phyloP scores from a whole-genome alignment of 1,140 invertebrate genomes.

The Leptinotarsa texana region DNA sequence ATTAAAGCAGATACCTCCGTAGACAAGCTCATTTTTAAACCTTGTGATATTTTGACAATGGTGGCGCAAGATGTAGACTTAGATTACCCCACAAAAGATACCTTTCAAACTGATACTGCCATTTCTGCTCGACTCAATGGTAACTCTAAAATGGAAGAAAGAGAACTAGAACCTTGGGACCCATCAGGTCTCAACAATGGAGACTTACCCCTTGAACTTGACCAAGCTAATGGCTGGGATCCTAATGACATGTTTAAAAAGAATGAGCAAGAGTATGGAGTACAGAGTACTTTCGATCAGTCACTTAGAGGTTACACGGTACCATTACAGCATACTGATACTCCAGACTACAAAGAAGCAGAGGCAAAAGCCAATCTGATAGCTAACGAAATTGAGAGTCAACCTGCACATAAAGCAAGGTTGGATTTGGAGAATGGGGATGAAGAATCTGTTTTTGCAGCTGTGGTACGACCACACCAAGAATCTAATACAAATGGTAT shows the following conservation, averaged over 20 bases:
- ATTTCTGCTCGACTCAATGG: slow-evolving; percentile 68
- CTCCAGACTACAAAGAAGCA: slow-evolving; percentile 79
- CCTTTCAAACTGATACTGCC: slow-evolving; percentile 80
- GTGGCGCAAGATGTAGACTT: slow-evolving; percentile 81
- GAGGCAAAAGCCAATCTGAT: slow-evolving; percentile 85
- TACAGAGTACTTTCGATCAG: slow-evolving; percentile 73
- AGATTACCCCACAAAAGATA: slow-evolving; percentile 83
- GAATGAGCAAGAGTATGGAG: slow-evolving; percentile 88
- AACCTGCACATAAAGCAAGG: slow-evolving; percentile 77
- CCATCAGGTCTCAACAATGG: slow-evolving; percentile 62
- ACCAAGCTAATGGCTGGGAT: slow-evolving; percentile 90
- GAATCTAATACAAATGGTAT: slow-evolving; percentile 35
- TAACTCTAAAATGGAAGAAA: slow-evolving; percentile 63
- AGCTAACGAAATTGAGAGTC: slow-evolving; percentile 87
- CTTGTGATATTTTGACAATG: slow-evolving; percentile 79
- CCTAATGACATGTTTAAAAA: slow-evolving; percentile 92
- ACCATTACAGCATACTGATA: slow-evolving; percentile 79
- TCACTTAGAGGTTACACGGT: slow-evolving; percentile 90
- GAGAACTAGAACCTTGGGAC: slow-evolving; percentile 89
- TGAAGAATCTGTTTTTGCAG: slow-evolving; percentile 83
- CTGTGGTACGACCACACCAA: slow-evolving; percentile 63
- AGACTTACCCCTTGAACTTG: slow-evolving; percentile 68
- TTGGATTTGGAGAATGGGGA: slow-evolving; percentile 89
- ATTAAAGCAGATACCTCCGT: slow-evolving; percentile 71
- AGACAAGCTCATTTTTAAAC: slow-evolving; percentile 85